A percentile compares a stretch with the other conserved stretches of the same genome.
Conservation (phyloP, 92 coral and sea anemone species). For the Porites evermanni region DNA sequence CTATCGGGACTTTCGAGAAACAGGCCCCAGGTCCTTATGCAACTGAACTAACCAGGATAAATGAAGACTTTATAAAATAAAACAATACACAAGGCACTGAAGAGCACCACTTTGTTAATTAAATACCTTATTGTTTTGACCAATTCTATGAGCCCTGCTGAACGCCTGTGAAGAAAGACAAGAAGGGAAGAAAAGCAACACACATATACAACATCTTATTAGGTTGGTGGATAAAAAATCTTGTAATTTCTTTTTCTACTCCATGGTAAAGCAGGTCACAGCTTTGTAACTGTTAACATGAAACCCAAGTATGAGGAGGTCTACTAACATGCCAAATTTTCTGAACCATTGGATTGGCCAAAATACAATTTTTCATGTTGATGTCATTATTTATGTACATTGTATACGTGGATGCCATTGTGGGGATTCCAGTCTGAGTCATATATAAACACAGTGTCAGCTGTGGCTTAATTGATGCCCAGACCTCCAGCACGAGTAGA, state of each 20-base stretch:
- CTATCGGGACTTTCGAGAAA: too few relatives aligned
- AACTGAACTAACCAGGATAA: too few relatives aligned
- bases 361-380: not conserved
- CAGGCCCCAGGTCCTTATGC: too few relatives aligned
- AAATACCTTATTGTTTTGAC: slow-evolving; percentile 86
- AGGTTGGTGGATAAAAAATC: not conserved
- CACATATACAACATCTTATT: not conserved
- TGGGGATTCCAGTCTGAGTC: slow-evolving; percentile 99
- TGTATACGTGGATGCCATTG: slow-evolving; percentile 86
- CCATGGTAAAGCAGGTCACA: too few relatives aligned
- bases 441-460: slow-evolving; percentile 96
- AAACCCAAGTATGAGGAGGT: too few relatives aligned
- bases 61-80: too few relatives aligned
- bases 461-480: slow-evolving; percentile 94
- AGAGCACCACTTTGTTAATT: not conserved
- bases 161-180: slow-evolving; percentile 64
- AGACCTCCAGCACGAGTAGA: slow-evolving; percentile 98
- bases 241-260: too few relatives aligned
- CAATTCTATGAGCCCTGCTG: slow-evolving; percentile 93
- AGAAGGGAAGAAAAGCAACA: not conserved
- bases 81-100: not conserved
- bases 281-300: too few relatives aligned
- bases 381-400: not conserved
- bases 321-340: not conserved
- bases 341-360: too few relatives aligned